Conservation (phyloP, 1,140 invertebrate species). For the Adoxophyes honmai region DNA sequence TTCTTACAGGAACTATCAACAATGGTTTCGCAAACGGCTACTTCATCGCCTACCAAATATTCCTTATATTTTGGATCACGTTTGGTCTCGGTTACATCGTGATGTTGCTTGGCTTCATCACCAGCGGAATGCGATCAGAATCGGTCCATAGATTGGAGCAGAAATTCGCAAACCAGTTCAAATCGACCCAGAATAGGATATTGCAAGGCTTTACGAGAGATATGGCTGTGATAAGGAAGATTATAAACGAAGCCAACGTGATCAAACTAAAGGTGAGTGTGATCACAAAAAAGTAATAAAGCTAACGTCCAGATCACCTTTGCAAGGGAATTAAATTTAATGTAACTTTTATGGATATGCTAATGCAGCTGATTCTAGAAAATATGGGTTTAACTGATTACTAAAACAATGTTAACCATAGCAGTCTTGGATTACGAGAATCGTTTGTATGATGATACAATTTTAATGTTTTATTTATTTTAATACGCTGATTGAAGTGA, state of each 20-base stretch:
- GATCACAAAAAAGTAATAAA: not conserved
- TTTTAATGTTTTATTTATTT: not conserved
- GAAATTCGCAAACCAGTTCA: constrained; percentile 84
- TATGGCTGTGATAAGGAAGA: constrained; percentile 83
- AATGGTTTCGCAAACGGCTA: constrained; percentile 78
- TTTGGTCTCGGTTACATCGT: constrained; percentile 93
- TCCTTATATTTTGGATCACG: constrained; percentile 90
- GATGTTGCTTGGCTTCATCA: constrained; percentile 94
- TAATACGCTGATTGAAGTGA: not conserved
- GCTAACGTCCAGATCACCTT: not conserved
- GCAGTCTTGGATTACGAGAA: too few species aligned
- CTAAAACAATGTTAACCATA: too few species aligned
- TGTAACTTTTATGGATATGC: too few species aligned
- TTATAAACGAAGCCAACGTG: constrained; percentile 88
- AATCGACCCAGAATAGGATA: constrained; percentile 87
- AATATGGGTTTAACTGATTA: too few species aligned
- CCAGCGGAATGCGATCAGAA: constrained; percentile 82
- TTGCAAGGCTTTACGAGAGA: constrained; percentile 87
- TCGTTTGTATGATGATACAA: too few species aligned
- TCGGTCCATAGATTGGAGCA: constrained; percentile 85
- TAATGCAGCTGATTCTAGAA: too few species aligned
- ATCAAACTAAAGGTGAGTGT: constrained; percentile 85
- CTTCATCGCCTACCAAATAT: constrained; percentile 84
- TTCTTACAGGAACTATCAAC: constrained; percentile 71
- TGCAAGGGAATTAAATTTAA: too few species aligned